Base-by-base conservation (phyloP, 2,797 vertebrate genomes). In the Peromyscus melanophrys region DNA sequence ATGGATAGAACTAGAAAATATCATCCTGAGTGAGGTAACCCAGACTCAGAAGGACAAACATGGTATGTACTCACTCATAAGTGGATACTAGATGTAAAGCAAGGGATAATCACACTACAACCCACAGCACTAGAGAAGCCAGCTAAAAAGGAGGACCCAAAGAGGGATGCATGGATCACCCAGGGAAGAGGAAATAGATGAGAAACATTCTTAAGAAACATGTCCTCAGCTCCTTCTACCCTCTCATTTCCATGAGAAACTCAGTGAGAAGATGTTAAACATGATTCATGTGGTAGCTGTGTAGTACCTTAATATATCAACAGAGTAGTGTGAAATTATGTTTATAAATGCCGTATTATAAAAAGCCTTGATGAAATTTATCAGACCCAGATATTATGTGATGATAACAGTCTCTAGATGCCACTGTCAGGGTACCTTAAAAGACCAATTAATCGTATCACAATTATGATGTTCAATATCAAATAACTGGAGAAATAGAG, bases 181-280 rank as follows among this genome's bases (percentile, higher is more conserved):
- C 11, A 12, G 49, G 49, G 11, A 49, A 49, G 49, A 14, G 52
- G 52, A 52, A 52, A 52, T 52, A 52, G 12, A 14, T 52, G 52
- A 52, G 52, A 52, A 52, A 37, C 63, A 83, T 59, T 78, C 29
- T 84, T 31, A 40, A 90, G 31, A 11, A 84, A 65, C 69, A 49
- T 76, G 34, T 89, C 10, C 9, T 31, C 0, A 31, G 6, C 2
- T 1, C 4, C 0, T 1, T 1, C 1, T 17, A 69, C 3, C 11
- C 40, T n/a, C 27, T 55, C 34, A 87, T 65, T 92, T 92, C 0
- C 2, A 34, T 23, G 46, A 94, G 7, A 61, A 73, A 40, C n/a
- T 1, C 4, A 55, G 27, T 82, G 34, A 59, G 6, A 43, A 0
- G 13, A 65, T 49, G 23, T 67, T 59, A 13, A 71, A 95, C 1